Evolutionary conservation across 1,140 invertebrate species (phyloP), one percentile per base, ranked within the genome.

Genomic region (Liolophura sinensis): DNA sequence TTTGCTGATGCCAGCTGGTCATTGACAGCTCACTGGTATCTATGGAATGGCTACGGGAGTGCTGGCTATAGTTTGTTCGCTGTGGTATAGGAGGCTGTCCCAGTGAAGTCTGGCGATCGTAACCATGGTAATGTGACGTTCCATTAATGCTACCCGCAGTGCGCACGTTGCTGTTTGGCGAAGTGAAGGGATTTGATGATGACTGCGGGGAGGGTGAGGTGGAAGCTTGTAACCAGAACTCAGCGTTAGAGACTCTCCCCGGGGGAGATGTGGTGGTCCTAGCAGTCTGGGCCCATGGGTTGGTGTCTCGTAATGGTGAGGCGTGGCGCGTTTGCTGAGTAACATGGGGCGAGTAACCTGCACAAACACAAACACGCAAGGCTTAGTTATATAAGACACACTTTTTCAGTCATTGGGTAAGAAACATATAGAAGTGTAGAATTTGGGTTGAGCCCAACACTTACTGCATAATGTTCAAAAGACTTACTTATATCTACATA

Each of bases 1-100:
- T 18, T 15, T 14, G 47, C 40, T 62, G 49, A 54, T 69, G 64
- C 51, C 68, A 67, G 51, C 57, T 64, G 12, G 25, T 49, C 25
- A 59, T 68, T 9, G 75, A 64, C 49, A 79, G 56, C 60, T 78
- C 78, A 67, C 77, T 73, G 25, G 81, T 82, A 55, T 86, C 84
- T 65, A 88, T 86, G 14, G 91, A 89, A 74, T 91, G 90, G 56
- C 88, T 86, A 40, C 86, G 81, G 11, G 90, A 79, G 27, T 90
- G 87, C 83, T 65, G 73, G 79, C 72, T 40, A 40, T 40, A 40
- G 31, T 40, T 40, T 40, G 31, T 40, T 40, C 31, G 31, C 31
- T 40, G 31, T 40, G 31, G 31, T 40, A 40, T 40, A 40, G 31
- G 31, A 9, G 31, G 31, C 9, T 40, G 31, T 40, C 31, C 31